Evolutionary conservation across 2,797 vertebrate species (phyloP).

Genomic region (Urocyon cinereoargenteus): DNA sequence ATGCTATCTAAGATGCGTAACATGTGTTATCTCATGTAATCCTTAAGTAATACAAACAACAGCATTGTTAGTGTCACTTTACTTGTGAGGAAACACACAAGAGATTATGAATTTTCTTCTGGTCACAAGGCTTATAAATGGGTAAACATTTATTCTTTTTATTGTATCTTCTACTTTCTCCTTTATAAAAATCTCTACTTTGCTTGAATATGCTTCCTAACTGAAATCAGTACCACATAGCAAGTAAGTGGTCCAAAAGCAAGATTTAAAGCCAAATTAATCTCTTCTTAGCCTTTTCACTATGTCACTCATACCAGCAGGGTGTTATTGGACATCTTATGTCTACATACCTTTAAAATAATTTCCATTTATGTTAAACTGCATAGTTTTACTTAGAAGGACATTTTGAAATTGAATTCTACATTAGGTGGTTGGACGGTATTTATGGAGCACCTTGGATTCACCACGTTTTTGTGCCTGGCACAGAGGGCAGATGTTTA

Average conservation of each 20-base stretch:
- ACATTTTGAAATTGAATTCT: not conserved
- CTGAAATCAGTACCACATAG: not conserved
- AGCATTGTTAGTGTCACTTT: not conserved
- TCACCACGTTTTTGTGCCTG: not conserved
- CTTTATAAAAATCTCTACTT: not conserved
- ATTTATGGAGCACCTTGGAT: not conserved
- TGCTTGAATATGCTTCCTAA: not conserved
- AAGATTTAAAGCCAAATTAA: not conserved
- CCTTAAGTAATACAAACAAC: not conserved
- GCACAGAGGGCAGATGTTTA: not conserved
- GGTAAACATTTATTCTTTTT: not conserved
- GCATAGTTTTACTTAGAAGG: not conserved
- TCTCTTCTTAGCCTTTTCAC: not conserved
- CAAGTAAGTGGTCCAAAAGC: not conserved
- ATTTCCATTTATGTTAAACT: not conserved
- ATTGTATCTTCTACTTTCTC: not conserved
- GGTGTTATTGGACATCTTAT: not conserved
- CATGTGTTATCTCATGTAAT: not conserved
- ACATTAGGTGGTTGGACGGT: not conserved
- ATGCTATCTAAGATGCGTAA: not conserved
- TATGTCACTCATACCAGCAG: rapidly evolving
- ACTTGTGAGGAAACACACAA: not conserved
- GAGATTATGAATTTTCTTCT: not conserved
- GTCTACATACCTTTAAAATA: not conserved
- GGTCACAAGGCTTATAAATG: not conserved